Evolutionary conservation across 2,113 vertebrate genomes (phyloP).

Genomic region (Dendrocopos noguchii): DNA sequence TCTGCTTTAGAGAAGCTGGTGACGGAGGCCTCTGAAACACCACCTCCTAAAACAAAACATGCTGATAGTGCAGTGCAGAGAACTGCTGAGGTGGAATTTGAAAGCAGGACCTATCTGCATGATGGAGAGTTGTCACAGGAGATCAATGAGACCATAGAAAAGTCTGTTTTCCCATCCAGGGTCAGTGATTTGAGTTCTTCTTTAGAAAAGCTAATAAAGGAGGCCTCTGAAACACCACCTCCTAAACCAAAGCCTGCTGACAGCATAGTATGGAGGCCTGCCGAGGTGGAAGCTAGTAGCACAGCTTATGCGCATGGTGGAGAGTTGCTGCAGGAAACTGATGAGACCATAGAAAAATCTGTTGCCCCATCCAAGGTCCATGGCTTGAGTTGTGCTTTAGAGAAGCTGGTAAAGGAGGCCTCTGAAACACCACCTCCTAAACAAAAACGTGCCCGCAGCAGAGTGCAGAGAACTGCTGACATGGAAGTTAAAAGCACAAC

Average conservation of each 20-base stretch:
- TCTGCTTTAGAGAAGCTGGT: constrained; percentile 20
- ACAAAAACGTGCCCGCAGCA: no score
- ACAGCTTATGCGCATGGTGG: no score
- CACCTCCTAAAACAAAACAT: fast-evolving
- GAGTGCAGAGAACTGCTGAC: fast-evolving
- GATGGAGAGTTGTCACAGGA: background rate
- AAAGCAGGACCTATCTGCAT: background rate
- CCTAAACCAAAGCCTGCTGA: background rate
- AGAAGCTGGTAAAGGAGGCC: no score
- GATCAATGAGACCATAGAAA: background rate
- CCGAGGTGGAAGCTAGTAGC: no score
- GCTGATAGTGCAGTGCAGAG: no score
- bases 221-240: background rate
- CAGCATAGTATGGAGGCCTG: no score
- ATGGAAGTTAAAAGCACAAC: fast-evolving
- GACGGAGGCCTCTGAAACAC: background rate
- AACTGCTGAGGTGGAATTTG: background rate
- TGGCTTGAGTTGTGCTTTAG: no score
- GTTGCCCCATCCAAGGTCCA: no score
- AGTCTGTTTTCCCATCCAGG: background rate
- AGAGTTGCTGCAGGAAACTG: no score
- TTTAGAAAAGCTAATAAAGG: constrained; percentile 9
- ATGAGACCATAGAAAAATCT: no score
- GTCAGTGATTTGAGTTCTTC: background rate
- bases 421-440: no score